Base-by-base conservation (phyloP, 2,888 invertebrate genomes). In the Archips xylosteana region DNA sequence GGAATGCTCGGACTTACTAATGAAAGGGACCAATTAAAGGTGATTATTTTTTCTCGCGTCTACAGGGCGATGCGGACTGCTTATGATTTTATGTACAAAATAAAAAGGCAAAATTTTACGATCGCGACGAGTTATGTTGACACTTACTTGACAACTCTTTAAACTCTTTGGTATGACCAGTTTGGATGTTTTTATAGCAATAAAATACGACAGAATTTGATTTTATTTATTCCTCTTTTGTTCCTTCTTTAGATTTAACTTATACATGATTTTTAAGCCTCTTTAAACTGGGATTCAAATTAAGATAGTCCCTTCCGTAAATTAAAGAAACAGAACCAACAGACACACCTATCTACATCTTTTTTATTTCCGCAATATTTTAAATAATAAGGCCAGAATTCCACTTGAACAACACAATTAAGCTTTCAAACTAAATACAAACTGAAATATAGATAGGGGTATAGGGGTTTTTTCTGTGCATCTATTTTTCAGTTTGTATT, bases 21-120 rank as follows among this genome's bases (percentile, higher is more conserved):
- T 94, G 93, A 94, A 94, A 92, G 94, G 92, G 86, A 88, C 92
- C 94, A 94, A 94, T 94, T 94, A 94, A 94, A 89, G 91, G 88
- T 89, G 88, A 91, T 92, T 89, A 91, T 94, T 93, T 93, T 93
- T 94, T 91, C 90, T 89, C 88, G 88, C 88, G 85, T 75, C 82
- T 90, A 92, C 89, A 91, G 91, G 88, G 70, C 78, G 89, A 79
- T 82, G 68, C 76, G 71, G 66, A 60, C 71, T 42, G 66, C 71
- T 76, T 61, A 65, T 64, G 47, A 68, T 62, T 76, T 64, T 54
- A 51, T 49, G 61, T 68, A 71, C 67, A 71, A 67, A 71, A 74
- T 73, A 65, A 67, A 45, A 62, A 36, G 62, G 13, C 23, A 2
- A 34, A 64, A 64, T 47, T 47, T 71, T 36, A 59, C 59, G 62